Evolutionary conservation across 2,888 invertebrate genomes (phyloP), one percentile per base, ranked within the genome.

Genomic region (Amaurobius ferox): DNA sequence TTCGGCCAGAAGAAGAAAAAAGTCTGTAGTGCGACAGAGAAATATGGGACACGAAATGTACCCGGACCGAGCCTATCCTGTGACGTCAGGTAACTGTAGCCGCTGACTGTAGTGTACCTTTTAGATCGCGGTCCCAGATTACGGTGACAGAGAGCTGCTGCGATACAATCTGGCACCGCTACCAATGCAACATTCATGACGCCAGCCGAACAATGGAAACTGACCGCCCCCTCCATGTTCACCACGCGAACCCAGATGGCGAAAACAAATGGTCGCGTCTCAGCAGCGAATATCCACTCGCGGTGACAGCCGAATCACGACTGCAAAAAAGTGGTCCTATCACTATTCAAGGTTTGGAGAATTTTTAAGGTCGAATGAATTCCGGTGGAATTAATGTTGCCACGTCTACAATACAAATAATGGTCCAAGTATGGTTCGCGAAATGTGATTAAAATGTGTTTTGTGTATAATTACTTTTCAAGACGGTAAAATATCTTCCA

Each of bases 41-140:
- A 66, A 66, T 66, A 66, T 66, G 35, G 66, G 66, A 16, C 35
- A 30, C 28, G 32, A n/a, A 66, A 23, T 23, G 28, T 66, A 55
- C 55, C 66, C 66, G 30, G 66, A 66, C 32, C 68, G 55, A 32
- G 72, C 64, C 73, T 44, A 85, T 85, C 77, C 66, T 35, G 77
- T 85, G 67, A 66, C 72, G 55, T 32, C 35, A 39, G 67, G 85
- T 73, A 78, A 86, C 78, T 40, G 40, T 78, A 78, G 78, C 61
- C 73, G 73, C 48, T 86, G 85, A 79, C 85, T 86, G 79, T 79
- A 86, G 85, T 78, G 85, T 78, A 85, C 85, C 79, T 86, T 73
- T 71, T 66, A 71, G 85, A 86, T 86, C 85, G 67, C 23, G 73
- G 62, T 23, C 39, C 26, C 35, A 86, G 85, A 86, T 86, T 79